Conservation (phyloP, 2,113 vertebrate species). For the Gallinago paraguaiae region DNA sequence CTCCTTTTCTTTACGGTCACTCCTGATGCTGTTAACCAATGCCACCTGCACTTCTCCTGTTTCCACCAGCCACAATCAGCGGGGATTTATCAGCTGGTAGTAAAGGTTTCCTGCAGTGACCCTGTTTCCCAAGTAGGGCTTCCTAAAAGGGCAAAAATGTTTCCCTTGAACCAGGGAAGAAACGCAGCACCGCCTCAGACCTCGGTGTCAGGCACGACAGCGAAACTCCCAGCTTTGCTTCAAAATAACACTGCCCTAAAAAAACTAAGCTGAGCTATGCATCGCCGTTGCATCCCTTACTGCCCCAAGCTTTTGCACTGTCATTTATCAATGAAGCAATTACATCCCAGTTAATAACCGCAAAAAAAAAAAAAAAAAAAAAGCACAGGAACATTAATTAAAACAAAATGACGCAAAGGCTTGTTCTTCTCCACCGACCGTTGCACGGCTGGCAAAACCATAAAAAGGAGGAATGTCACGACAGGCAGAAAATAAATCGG, state of each 20-base stretch:
- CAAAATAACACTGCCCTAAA: neutral
- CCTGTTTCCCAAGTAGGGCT: neutral
- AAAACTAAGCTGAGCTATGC: neutral
- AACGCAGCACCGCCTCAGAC: neutral
- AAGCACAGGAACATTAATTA: neutral
- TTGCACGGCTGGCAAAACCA: neutral
- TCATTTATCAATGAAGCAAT: conserved; percentile 26
- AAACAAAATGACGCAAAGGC: neutral
- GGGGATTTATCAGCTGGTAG: neutral
- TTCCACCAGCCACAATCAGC: neutral
- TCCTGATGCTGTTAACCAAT: fast-evolving
- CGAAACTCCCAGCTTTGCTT: neutral
- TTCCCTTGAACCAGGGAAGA: neutral
- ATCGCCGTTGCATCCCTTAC: neutral
- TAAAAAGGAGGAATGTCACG: neutral
- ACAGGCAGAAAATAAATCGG: neutral
- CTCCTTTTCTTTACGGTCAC: neutral
- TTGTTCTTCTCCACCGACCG: neutral
- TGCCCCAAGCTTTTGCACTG: neutral
- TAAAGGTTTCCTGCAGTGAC: neutral
- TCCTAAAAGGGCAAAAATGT: conserved; percentile 23
- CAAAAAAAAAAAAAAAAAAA: neutral
- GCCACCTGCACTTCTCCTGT: neutral
- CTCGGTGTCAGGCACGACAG: neutral
- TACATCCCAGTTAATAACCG: conserved; percentile 19